Evolutionary conservation across 2,797 vertebrate species (phyloP), one percentile per base, ranked within the genome.

Genomic region (Mus caroli): DNA sequence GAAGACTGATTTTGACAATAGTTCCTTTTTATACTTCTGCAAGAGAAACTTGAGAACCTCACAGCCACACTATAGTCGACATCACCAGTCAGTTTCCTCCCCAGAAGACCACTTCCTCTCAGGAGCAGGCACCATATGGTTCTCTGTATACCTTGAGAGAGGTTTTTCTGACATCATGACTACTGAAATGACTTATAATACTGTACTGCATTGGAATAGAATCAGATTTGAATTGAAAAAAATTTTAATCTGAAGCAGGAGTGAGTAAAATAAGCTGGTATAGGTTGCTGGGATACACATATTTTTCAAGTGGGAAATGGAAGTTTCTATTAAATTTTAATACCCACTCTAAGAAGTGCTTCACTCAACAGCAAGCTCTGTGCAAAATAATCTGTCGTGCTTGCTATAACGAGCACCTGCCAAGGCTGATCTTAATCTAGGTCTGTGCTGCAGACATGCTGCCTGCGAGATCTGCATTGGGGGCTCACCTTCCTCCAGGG

Each of bases 261-360:
- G 82, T 62, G 64, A 91, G n/a, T 52, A 54, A 95, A 96, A 92
- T 95, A 95, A 92, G 87, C 58, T 94, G 40, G 76, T 75, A 54
- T 95, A 88, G 85, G 75, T 94, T 97, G 93, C 91, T 71, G 46
- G 60, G 56, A 95, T 97, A 91, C 93, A 67, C 76, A 6, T 86
- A 60, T 97, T 94, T 98, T 96, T 90, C 94, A 96, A 95, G 89
- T 93, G 67, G 95, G 95, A 97, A 97, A 97, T 94, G 96, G 77
- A 97, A 98, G 93, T 97, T 97, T 97, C 96, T 98, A 95, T 97
- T 98, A 97, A 97, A 97, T 98, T 96, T 97, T 97, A 97, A 98
- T 97, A 77, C 95, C 46, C 46, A 90, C 94, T 97, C 94, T 96
- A 95, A 96, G 62, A 58, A 97, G 94, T 91, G 71, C 85, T 89